Evolutionary conservation across 2,888 invertebrate species (phyloP).

Genomic region (Caenorhabditis plicata): DNA sequence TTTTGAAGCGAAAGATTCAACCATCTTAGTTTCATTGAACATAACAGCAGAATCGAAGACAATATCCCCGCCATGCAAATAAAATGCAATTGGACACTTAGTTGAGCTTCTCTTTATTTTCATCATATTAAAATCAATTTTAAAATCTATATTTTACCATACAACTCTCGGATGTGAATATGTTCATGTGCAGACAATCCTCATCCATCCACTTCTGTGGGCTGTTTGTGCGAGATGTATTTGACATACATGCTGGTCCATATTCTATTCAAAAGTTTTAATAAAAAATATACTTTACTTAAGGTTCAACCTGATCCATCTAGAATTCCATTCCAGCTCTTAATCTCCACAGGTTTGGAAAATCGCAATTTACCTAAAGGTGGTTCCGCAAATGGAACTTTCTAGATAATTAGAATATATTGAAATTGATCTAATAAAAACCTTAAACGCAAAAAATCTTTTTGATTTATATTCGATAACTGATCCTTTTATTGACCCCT

Average conservation of each 20-base stretch:
- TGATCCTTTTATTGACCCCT: no score
- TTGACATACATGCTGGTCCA: neutral
- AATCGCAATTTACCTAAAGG: neutral
- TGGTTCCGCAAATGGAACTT: neutral
- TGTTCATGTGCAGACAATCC: neutral
- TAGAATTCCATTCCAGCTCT: neutral
- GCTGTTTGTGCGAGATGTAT: neutral
- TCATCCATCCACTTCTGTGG: neutral
- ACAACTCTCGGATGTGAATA: neutral
- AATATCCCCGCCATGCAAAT: conserved; percentile 56
- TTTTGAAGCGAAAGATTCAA: no score
- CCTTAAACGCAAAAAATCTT: no score
- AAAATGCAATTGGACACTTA: conserved; percentile 50
- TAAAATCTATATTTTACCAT: no score
- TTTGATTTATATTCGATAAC: no score
- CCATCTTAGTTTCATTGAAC: conserved; percentile 58
- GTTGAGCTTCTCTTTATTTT: no score
- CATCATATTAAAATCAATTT: no score
- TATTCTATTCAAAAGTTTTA: neutral
- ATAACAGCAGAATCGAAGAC: conserved; percentile 56
- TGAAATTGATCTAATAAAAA: no score
- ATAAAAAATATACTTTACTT: neutral
- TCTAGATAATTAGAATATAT: neutral
- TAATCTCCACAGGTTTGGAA: neutral
- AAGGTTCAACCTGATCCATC: neutral